Evolutionary conservation across 2,113 vertebrate species (phyloP), one percentile per base, ranked within the genome.

Genomic region (Albula glossodonta): DNA sequence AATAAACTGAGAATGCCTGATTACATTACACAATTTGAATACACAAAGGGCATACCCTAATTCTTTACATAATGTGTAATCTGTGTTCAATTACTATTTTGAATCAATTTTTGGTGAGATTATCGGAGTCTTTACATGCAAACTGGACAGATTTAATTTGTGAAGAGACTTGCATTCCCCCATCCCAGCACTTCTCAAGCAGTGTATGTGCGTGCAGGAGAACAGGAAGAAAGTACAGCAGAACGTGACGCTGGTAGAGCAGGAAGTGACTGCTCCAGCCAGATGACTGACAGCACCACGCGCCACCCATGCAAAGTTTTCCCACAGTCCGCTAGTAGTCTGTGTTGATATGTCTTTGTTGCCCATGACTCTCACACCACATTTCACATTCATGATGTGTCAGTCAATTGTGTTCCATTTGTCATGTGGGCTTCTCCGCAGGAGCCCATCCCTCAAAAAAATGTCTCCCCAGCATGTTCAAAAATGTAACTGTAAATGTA

Each of bases 41-140:
- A 82, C 51, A 51, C 49, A 41, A 53, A 66, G 79, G 81, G 84
- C 84, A 79, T 53, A 53, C 66, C 48, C 78, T 85, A 83, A 81
- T 56, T 41, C 48, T 77, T 89, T 89, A 88, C 31, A 84, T 86
- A 88, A 88, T 63, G 51, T 66, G 56, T 57, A 81, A 87, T 87
- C 80, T 87, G 86, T 60, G 87, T 81, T 85, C 53, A 56, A 31
- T 53, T 31, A 31, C 13, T 70, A 9, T 82, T 86, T 41, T 74
- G 49, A 84, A 79, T 88, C 78, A 57, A 83, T 85, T 90, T 83
- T 77, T 22, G 11, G 0, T 8, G 78, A 86, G 63, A 17, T 83
- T 86, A 83, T 53, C 12, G 19, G 49, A 25, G 70, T 60, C 22
- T n/a, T 74, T 12, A 48, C 13, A 49, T 84, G 12, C 83, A 74